Percentiles rank a stretch among this genome's conserved stretches.
These are phyloP conservation scores for Peribatodes rhomboidaria DNA, from an alignment of 2,888 invertebrate species.

Conservation along the genomic window DNA sequence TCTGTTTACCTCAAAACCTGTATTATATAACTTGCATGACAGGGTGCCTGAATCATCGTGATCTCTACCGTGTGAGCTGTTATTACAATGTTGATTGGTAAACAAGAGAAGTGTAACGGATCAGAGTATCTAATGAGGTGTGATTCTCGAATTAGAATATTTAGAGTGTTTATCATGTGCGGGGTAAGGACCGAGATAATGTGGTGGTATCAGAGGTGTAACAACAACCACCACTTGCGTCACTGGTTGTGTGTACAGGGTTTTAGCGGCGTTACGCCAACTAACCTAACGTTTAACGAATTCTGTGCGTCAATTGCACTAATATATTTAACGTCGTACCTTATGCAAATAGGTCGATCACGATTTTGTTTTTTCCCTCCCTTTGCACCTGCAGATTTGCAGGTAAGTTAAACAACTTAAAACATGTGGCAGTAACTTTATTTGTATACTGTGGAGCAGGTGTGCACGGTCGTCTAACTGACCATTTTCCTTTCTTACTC, in stretches of 20 bases:
- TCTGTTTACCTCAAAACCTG: conserved; percentile 33
- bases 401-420: background rate
- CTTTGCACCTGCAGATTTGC: conserved; percentile 29
- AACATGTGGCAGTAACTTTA: background rate
- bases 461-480: conserved; percentile 19
- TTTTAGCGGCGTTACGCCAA: conserved; percentile 71
- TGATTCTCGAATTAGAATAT: conserved; percentile 39
- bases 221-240: conserved; percentile 68
- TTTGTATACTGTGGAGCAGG: conserved; percentile 14
- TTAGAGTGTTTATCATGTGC: conserved; percentile 47
- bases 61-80: conserved; percentile 15
- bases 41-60: conserved; percentile 18
- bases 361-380: conserved; percentile 46
- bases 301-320: conserved; percentile 68
- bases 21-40: conserved; percentile 23
- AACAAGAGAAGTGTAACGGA: conserved; percentile 37
- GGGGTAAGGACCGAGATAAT: conserved; percentile 54
- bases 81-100: conserved; percentile 21
- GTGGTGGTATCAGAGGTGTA: conserved; percentile 44
- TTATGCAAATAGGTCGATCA: conserved; percentile 58
- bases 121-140: conserved; percentile 35
- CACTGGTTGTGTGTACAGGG: conserved; percentile 66
- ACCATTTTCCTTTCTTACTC: conserved; percentile 27
- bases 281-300: conserved; percentile 55
- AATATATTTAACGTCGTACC: conserved; percentile 58